Conservation (phyloP, 2,113 vertebrate genomes). For the Barnardius zonarius region DNA sequence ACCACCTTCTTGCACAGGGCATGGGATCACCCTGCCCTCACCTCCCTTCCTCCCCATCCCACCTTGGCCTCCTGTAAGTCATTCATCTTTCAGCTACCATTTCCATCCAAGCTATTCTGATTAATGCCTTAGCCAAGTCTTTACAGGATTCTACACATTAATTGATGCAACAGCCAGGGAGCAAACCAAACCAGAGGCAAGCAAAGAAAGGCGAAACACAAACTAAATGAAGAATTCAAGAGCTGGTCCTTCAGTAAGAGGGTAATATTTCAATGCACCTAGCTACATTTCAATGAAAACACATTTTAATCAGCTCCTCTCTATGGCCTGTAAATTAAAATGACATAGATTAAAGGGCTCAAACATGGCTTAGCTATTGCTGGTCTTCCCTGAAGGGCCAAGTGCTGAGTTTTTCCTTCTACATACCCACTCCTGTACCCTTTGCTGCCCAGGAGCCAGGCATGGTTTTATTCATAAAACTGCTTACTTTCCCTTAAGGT, state of each 20-base stretch:
- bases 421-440: background rate
- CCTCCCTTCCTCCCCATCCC: background rate
- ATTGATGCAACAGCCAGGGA: background rate
- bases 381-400: background rate
- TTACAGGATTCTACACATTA: background rate
- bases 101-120: background rate
- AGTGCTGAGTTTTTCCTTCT: background rate
- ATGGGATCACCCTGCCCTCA: background rate
- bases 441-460: background rate
- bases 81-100: background rate
- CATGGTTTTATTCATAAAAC: background rate
- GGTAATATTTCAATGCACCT: background rate
- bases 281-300: background rate
- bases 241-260: background rate
- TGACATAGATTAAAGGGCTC: background rate
- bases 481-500: background rate
- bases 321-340: background rate
- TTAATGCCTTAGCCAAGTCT: background rate
- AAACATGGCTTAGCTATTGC: background rate
- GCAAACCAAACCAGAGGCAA: background rate
- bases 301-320: background rate
- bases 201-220: background rate
- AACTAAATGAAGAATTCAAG: background rate
- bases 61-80: background rate
- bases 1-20: background rate